These are phyloP conservation scores for Globodera rostochiensis DNA, from an alignment of 1,140 invertebrate genomes.

Conservation along the genomic window DNA sequence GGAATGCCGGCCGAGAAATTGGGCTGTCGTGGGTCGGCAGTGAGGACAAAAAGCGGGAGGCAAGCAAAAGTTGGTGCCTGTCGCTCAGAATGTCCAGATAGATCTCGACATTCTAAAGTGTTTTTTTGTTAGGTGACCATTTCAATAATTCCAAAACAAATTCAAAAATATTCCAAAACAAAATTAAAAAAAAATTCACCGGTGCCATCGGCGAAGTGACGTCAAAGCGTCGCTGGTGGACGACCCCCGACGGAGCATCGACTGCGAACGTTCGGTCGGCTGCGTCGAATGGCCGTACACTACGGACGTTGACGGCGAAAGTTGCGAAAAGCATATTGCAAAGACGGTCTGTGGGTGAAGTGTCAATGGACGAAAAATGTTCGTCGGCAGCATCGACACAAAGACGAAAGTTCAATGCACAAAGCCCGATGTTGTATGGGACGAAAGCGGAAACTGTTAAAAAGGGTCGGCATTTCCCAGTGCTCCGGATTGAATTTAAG, in stretches of 20 bases:
- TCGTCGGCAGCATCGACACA: not conserved
- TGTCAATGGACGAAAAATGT: not conserved
- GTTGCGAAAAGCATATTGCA: not conserved
- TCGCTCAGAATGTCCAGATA: not conserved
- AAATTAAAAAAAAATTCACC: not conserved
- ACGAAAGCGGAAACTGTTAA: not conserved
- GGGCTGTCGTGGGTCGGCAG: not conserved
- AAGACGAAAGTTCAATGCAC: not conserved
- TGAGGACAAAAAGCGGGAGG: not conserved
- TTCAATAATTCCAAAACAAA: too few relatives aligned
- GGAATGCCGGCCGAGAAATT: not conserved
- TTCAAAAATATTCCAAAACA: too few relatives aligned
- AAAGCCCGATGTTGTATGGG: not conserved
- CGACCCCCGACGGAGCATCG: not conserved
- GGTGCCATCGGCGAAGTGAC: not conserved
- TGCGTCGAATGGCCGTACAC: not conserved
- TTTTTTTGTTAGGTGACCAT: not conserved
- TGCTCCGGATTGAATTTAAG: too few relatives aligned
- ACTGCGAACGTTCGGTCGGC: not conserved
- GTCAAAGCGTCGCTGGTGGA: not conserved
- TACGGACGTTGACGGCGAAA: not conserved
- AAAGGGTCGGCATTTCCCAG: too few relatives aligned
- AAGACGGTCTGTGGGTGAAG: not conserved
- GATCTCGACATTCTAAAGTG: not conserved
- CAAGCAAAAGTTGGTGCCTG: constrained; percentile 18